Evolutionary conservation across 2,888 invertebrate species (phyloP).

Genomic region (Sisyra nigra): DNA sequence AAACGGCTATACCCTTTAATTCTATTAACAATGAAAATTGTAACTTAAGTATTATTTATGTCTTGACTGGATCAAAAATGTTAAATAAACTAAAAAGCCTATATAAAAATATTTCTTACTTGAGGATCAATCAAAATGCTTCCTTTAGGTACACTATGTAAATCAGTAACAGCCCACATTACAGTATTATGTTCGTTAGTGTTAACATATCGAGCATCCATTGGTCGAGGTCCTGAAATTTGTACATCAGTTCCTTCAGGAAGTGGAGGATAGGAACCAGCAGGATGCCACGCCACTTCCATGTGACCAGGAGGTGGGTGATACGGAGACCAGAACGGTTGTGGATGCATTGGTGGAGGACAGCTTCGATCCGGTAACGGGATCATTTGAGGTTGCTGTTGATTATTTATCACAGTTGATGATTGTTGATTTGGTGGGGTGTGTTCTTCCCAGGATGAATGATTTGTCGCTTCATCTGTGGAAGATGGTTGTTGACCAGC

Average conservation of each 20-base stretch:
- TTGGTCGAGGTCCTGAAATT: background rate
- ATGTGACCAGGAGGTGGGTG: background rate
- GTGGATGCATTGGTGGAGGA: background rate
- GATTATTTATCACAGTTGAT: background rate
- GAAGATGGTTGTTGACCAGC: constrained; percentile 14
- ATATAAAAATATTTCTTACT: constrained; percentile 23
- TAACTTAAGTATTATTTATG: no score
- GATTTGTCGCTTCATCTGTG: background rate
- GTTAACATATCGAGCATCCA: background rate
- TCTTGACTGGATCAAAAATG: no score
- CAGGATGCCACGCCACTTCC: background rate
- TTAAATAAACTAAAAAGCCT: no score
- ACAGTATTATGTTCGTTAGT: constrained; percentile 22
- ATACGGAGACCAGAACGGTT: constrained; percentile 1
- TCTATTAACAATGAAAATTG: no score
- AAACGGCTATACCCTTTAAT: no score
- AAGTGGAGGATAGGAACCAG: background rate
- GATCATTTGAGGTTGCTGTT: background rate
- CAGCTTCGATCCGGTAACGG: background rate
- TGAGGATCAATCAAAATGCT: constrained; percentile 79
- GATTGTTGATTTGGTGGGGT: background rate
- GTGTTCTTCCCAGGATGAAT: constrained; percentile 2
- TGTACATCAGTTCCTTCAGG: no score
- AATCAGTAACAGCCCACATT: constrained; percentile 79
- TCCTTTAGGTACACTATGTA: constrained; percentile 71